Base-by-base conservation (phyloP, 2,888 invertebrate species). In the Cheilosia urbana region DNA sequence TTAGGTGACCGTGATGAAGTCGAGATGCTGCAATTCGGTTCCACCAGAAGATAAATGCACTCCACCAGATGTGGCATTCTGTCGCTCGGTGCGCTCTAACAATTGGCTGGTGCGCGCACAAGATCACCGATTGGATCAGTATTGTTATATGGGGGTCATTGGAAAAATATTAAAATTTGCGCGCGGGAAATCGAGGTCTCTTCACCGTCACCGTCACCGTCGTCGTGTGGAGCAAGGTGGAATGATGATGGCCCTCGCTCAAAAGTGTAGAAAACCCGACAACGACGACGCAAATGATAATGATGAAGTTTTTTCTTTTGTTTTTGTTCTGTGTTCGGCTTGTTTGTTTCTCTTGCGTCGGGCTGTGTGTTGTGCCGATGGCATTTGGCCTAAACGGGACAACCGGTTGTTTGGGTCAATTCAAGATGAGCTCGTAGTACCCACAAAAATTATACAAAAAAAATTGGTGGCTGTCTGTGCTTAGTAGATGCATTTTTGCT, bases 91-190 rank as follows among this genome's bases (percentile, higher is more conserved):
- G 47, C 37, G 13, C 47, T 66, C n/a, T 21, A 60, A 53, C 60
- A 63, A 71, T 69, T 51, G 72, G 42, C 53, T 21, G 57, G 24
- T 69, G 69, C 69, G 40, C 62, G 27, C 27, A 55, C 76, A 75
- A 69, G 66, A 84, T 53, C 84, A 71, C 79, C 60, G 76, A 80
- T 80, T 76, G 62, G 68, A 85, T 85, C 80, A 76, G 80, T 80
- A 85, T 85, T 81, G 81, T 85, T 85, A 76, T 80, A 85, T 85
- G 80, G 81, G 85, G 85, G 85, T 85, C 85, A 85, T 85, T 85
- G 85, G 76, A 68, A 80, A 80, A 85, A 85, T 85, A 85, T 85
- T 80, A 85, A 85, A 85, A 85, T 85, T 80, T 66, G 76, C 79
- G 63, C 79, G 62, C 71, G 71, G 85, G 60, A 80, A 80, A 85